A percentile compares a stretch with the other conserved stretches of the same genome.
These are phyloP conservation scores for Albula goreensis DNA, from an alignment of 2,113 vertebrate species.

Conservation along the genomic window DNA sequence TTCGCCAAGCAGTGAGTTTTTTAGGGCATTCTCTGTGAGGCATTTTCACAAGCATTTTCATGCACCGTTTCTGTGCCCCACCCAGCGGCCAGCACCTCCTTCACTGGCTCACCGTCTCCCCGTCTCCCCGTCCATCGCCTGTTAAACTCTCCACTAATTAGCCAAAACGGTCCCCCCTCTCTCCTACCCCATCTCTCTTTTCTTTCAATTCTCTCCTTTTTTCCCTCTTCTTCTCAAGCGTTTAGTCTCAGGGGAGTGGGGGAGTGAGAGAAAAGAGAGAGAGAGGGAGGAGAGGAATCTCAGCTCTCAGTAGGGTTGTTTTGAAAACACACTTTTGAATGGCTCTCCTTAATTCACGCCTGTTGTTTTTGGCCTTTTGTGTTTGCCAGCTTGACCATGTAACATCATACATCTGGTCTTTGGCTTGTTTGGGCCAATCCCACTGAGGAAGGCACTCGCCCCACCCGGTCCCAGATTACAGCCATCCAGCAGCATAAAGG, in stretches of 20 bases:
- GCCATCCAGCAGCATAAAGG: constrained; percentile 88
- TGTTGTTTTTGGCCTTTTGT: constrained; percentile 98
- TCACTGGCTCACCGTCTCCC: constrained; percentile 60
- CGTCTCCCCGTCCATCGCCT: constrained; percentile 67
- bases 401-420: constrained; percentile 99
- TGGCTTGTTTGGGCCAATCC: constrained; percentile 90
- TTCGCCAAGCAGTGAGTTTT: too few relatives aligned
- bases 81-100: constrained; percentile 68
- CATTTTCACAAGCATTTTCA: constrained; percentile 18
- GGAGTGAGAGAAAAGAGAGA: constrained; percentile 46
- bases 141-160: constrained; percentile 94
- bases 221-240: constrained; percentile 60
- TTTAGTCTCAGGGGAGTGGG: constrained; percentile 75
- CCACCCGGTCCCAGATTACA: constrained; percentile 85
- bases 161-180: constrained; percentile 74
- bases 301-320: constrained; percentile 96
- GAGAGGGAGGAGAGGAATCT: constrained; percentile 71
- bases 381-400: constrained; percentile 99
- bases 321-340: constrained; percentile 99
- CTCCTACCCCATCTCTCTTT: constrained; percentile 45
- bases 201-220: constrained; percentile 67
- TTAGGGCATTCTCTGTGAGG: constrained; percentile 67
- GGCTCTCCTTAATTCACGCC: constrained; percentile 92
- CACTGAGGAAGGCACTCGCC: constrained; percentile 83
- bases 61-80: constrained; percentile 65